Evolutionary conservation across 2,113 vertebrate species (phyloP), one percentile per base, ranked within the genome.

Genomic region (Dasyprocta punctata): DNA sequence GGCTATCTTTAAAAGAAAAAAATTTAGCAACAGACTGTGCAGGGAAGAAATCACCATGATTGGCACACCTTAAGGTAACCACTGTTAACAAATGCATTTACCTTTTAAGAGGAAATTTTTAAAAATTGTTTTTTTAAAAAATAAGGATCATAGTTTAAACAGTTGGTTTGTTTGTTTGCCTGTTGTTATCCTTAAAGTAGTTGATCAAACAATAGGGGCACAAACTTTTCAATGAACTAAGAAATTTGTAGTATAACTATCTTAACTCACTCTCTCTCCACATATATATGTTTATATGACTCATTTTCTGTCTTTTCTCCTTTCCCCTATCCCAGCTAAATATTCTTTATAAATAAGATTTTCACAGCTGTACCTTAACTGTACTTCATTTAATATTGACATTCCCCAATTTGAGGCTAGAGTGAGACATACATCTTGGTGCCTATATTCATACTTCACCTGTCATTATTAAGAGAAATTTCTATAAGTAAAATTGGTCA

Each of bases 321-420:
- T 60, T 60, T 60, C 20, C 20, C 58, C 58, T 7, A 60, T 24
- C 58, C 58, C 58, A 54, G 13, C 54, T 54, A 58, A 38, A 95
- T 44, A 92, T n/a, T 26, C 65, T 86, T 94, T 71, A 38, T 97
- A 89, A 92, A 86, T 14, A 61, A 94, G 17, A 69, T 75, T 38
- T 93, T 93, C 2, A 0, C 77, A 11, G 26, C 77, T 83, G 3
- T 87, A 78, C 44, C 20, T 0, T 73, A 65, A 83, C 19, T 85
- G 44, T 89, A 84, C 6, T 69, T 85, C 33, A 67, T 54, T 81
- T 67, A 78, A 65, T 86, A 90, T 20, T 88, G 11, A 92, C 44
- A 47, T 94, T 97, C 91, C 49, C 52, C 85, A 82, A 92, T 63
- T 69, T 91, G 89, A 94, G 56, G 54, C 33, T 95, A 63, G 22